Percentiles rank a stretch among this genome's conserved stretches.
phyloP scores from a whole-genome alignment of 2,888 invertebrate genomes.

The Plagodis pulveraria region DNA sequence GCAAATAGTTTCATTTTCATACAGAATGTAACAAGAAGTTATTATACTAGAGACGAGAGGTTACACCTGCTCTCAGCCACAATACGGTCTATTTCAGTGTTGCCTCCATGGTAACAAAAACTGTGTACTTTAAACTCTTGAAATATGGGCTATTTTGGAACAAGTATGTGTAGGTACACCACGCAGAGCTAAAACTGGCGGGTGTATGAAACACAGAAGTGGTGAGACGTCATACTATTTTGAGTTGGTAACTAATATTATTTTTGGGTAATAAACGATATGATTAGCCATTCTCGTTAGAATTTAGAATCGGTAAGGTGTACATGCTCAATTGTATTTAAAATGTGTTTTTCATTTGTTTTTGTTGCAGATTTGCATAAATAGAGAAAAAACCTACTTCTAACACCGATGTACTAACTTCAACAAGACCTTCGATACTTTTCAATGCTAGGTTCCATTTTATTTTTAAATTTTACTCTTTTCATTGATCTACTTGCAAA shows the following conservation, averaged over 20 bases:
- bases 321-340: no score
- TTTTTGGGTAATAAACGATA: background rate
- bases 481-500: no score
- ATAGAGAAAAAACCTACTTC: no score
- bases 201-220: conserved; percentile 27
- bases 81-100: conserved; percentile 29
- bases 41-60: conserved; percentile 20
- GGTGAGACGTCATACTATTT: conserved; percentile 30
- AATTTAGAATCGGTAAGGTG: no score
- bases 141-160: conserved; percentile 26
- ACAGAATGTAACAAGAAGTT: conserved; percentile 11
- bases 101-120: conserved; percentile 23
- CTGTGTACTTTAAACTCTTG: conserved; percentile 15
- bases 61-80: conserved; percentile 32
- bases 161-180: conserved; percentile 14
- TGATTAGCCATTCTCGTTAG: no score
- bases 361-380: no score
- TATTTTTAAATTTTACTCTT: no score
- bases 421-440: no score
- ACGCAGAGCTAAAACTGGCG: conserved; percentile 24
- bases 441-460: no score
- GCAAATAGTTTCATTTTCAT: background rate
- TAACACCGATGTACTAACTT: no score
- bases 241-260: conserved; percentile 4
- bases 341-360: no score